These are phyloP conservation scores for Chrysopa pallens DNA, from an alignment of 1,140 invertebrate species.

Conservation along the genomic window DNA sequence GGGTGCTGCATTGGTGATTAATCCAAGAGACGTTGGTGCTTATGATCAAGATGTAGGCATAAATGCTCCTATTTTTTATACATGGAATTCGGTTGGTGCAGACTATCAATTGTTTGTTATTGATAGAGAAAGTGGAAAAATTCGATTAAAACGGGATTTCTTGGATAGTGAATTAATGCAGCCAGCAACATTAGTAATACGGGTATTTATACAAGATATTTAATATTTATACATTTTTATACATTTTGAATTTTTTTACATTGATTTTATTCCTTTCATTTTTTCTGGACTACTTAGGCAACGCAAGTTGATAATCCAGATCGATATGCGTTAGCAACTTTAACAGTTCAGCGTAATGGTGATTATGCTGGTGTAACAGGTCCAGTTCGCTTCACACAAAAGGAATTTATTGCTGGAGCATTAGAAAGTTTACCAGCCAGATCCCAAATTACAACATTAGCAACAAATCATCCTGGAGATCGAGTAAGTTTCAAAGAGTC, in stretches of 20 bases:
- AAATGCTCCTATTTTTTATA: constrained; percentile 52
- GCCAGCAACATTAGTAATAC: constrained; percentile 56
- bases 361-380: constrained; percentile 17
- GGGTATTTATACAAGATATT: constrained; percentile 15
- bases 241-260: neutral
- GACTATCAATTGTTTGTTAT: constrained; percentile 26
- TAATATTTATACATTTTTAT: neutral
- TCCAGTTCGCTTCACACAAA: constrained; percentile 46
- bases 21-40: constrained; percentile 43
- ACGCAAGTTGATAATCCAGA: constrained; percentile 77
- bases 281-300: constrained; percentile 34
- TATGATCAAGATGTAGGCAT: constrained; percentile 69
- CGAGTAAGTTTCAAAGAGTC: constrained; percentile 25
- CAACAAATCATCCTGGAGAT: constrained; percentile 38
- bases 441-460: constrained; percentile 41
- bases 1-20: constrained; percentile 34
- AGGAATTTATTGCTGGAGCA: constrained; percentile 48
- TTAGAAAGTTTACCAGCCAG: constrained; percentile 58
- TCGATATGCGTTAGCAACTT: constrained; percentile 66
- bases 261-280: neutral
- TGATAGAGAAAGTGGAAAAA: constrained; percentile 25
- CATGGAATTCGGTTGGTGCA: constrained; percentile 38
- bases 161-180: constrained; percentile 39
- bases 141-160: constrained; percentile 38
- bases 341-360: constrained; percentile 36